These are phyloP conservation scores for Scytalopus superciliaris DNA, from an alignment of 2,113 vertebrate genomes.

Conservation along the genomic window DNA sequence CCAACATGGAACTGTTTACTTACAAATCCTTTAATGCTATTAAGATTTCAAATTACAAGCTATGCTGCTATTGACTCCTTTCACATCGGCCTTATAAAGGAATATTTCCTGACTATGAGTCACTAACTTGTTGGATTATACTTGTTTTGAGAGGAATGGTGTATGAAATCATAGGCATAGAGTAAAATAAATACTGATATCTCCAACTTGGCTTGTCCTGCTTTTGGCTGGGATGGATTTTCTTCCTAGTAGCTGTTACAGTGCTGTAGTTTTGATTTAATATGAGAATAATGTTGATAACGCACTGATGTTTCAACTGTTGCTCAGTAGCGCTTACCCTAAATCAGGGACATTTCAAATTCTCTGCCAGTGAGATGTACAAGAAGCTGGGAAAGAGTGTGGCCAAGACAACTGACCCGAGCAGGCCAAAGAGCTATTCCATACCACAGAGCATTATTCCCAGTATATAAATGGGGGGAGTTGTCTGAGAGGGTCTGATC, in stretches of 20 bases:
- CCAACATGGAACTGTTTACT: conserved; percentile 21
- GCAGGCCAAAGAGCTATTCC: not conserved
- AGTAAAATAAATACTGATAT: not conserved
- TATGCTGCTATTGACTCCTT: conserved; percentile 9
- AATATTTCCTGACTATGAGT: not conserved
- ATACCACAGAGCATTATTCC: not conserved
- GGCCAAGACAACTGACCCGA: not conserved
- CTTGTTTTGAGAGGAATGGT: not conserved
- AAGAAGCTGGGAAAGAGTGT: not conserved
- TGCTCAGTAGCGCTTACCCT: not conserved
- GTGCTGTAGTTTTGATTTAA: not conserved
- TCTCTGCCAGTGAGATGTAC: not conserved
- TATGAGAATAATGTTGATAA: not conserved
- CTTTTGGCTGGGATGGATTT: not conserved
- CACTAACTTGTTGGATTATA: not conserved
- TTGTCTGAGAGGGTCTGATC: not conserved
- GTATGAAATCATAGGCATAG: not conserved
- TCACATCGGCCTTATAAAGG: not conserved
- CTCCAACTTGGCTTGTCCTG: not conserved
- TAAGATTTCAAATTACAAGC: conserved; percentile 57
- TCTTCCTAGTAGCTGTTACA: not conserved
- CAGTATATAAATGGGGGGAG: not conserved
- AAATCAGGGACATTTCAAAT: not conserved
- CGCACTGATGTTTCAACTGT: not conserved
- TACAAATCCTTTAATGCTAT: conserved; percentile 61